Conservation (phyloP, 2,888 invertebrate species). For the Melipona bicolor region DNA sequence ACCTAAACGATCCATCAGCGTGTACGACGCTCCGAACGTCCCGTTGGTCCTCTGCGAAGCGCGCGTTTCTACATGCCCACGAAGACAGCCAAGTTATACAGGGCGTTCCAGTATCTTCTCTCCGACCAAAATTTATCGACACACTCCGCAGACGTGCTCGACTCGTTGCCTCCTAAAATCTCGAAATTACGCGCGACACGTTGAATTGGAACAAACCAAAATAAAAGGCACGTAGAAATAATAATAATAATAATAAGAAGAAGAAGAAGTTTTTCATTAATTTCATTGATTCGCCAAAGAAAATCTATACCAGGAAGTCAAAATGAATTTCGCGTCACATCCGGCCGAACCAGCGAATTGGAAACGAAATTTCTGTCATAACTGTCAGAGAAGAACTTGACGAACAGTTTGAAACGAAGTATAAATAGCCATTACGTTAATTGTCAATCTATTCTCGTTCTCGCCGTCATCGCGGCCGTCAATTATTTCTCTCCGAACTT, state of each 20-base stretch:
- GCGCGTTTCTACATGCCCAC: neutral
- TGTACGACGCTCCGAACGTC: neutral
- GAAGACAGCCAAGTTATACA: constrained; percentile 49
- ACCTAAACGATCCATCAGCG: neutral
- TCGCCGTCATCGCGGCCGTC: neutral
- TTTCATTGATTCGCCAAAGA: neutral
- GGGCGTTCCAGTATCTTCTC: constrained; percentile 15
- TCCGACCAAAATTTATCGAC: neutral
- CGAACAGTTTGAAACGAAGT: neutral
- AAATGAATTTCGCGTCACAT: neutral
- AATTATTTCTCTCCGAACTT: neutral
- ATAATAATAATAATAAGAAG: no score
- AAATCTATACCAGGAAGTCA: neutral
- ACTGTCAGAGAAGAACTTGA: neutral
- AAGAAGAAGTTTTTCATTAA: neutral
- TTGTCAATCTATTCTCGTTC: neutral
- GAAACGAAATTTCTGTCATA: no score
- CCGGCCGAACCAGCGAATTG: no score
- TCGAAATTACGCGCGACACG: neutral
- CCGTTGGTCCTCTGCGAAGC: neutral
- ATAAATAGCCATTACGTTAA: neutral
- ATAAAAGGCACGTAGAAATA: neutral
- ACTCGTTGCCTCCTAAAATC: no score
- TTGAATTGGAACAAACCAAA: fast-evolving
- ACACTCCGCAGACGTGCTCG: no score